Conservation (phyloP, 2,888 invertebrate species). For the Euproctis similis region DNA sequence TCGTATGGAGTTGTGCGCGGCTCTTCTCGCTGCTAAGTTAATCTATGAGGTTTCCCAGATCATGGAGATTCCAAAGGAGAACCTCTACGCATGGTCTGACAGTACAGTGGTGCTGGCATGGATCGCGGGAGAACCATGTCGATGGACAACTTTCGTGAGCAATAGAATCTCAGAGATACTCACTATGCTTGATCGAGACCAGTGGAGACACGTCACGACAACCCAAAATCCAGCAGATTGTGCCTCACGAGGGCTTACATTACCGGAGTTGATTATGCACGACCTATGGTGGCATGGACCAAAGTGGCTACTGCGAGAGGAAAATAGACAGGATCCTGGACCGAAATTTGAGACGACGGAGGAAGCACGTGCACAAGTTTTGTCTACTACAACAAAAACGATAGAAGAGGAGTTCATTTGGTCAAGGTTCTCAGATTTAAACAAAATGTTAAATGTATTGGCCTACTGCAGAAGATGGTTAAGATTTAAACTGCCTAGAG, state of each 20-base stretch:
- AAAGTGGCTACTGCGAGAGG: background rate
- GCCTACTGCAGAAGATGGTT: background rate
- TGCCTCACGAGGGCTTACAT: background rate
- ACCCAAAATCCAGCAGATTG: background rate
- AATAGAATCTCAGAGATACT: background rate
- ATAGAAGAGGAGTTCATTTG: background rate
- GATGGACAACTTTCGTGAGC: too few species aligned
- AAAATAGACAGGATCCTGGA: background rate
- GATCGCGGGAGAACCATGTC: background rate
- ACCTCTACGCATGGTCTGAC: slow-evolving; percentile 2
- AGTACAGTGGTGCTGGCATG: slow-evolving; percentile 1
- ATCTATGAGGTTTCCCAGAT: slow-evolving; percentile 1
- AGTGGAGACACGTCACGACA: slow-evolving; percentile 1
- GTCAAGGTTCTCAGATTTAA: background rate
- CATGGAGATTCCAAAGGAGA: background rate
- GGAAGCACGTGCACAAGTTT: background rate
- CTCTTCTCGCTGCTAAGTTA: background rate
- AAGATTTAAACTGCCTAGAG: background rate
- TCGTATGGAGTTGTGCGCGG: slow-evolving; percentile 1
- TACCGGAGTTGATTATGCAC: background rate
- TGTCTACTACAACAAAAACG: background rate
- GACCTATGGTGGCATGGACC: background rate
- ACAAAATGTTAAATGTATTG: background rate
- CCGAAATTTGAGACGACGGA: background rate
- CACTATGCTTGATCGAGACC: background rate